Conservation (phyloP, 1,140 invertebrate genomes). For the Artemia franciscana region DNA sequence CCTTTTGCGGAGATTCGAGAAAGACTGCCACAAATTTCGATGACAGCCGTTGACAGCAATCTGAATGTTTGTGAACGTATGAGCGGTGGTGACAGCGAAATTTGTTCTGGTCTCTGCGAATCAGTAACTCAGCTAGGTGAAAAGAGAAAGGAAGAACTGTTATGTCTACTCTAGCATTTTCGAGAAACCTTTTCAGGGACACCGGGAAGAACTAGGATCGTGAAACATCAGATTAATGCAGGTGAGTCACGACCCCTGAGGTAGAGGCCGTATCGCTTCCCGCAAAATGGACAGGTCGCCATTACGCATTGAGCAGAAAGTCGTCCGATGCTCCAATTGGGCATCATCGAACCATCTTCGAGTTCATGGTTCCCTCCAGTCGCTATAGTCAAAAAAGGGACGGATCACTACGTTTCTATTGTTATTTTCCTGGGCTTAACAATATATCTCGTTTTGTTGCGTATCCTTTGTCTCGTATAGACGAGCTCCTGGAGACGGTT, state of each 20-base stretch:
- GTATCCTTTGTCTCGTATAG: no score
- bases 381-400: no score
- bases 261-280: constrained; percentile 1
- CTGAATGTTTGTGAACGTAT: neutral
- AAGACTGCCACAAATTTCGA: neutral
- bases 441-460: no score
- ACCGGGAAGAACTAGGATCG: neutral
- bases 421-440: no score
- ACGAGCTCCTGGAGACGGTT: no score
- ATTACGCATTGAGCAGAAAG: constrained; percentile 1
- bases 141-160: neutral
- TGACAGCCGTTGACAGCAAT: neutral
- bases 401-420: no score
- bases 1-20: neutral
- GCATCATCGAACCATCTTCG: constrained; percentile 1
- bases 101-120: neutral
- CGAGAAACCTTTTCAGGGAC: neutral
- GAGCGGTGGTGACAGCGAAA: neutral
- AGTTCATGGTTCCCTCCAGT: constrained; percentile 4
- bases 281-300: constrained; percentile 1
- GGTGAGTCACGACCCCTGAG: constrained; percentile 3
- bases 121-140: neutral
- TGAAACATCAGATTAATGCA: constrained; percentile 6
- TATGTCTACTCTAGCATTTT: neutral
- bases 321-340: constrained; percentile 1